Percentiles rank a stretch among this genome's conserved stretches.
phyloP scores from a whole-genome alignment of 2,113 vertebrate genomes.

The Stictonetta naevosa region DNA sequence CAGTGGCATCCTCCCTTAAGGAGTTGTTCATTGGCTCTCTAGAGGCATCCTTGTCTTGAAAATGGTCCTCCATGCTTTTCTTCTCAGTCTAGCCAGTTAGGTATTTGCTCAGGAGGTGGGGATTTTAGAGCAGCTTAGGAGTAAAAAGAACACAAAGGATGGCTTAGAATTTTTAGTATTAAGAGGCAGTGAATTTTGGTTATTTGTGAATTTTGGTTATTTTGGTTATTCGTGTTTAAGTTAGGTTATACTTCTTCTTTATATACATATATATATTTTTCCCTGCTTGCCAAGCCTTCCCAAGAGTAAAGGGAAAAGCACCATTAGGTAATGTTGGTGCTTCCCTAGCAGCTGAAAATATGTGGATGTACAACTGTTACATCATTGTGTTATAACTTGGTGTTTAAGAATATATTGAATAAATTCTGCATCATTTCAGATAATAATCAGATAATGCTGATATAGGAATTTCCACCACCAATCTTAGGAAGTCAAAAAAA shows the following conservation, averaged over 20 bases:
- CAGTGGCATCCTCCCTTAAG: not conserved
- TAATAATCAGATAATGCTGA: not conserved
- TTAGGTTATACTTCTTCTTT: not conserved
- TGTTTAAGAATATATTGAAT: not conserved
- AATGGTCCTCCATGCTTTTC: not conserved
- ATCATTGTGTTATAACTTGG: not conserved
- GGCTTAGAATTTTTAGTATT: not conserved
- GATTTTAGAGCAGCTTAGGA: not conserved
- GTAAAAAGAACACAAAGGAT: not conserved
- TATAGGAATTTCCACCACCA: conserved; percentile 78
- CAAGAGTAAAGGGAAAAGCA: not conserved
- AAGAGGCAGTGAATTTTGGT: not conserved
- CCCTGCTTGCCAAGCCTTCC: not conserved
- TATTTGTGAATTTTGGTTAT: not conserved
- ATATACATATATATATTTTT: not conserved
- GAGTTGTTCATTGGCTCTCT: not conserved
- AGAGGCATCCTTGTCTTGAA: not conserved
- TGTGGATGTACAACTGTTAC: not conserved
- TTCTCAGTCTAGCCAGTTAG: not conserved
- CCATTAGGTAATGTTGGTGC: not conserved
- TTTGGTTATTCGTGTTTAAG: not conserved
- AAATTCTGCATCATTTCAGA: not conserved
- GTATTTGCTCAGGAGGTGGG: not conserved
- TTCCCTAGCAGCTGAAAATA: not conserved
- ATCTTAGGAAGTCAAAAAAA: conserved; percentile 78